These are phyloP conservation scores for Cyphomyrus plagiostoma DNA, from an alignment of 2,113 vertebrate species.

Conservation along the genomic window DNA sequence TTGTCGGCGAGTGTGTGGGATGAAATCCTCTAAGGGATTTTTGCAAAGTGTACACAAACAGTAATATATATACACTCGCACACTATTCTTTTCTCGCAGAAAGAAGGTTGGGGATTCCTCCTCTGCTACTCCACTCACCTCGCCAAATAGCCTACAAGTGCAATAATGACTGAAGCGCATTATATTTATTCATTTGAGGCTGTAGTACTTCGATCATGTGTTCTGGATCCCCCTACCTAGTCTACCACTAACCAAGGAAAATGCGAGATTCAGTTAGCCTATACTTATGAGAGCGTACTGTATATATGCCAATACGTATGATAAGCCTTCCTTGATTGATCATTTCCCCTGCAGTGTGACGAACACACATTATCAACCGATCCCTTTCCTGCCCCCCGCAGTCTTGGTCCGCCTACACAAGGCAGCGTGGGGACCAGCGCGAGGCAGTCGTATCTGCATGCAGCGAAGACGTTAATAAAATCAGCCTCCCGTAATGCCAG, in stretches of 20 bases:
- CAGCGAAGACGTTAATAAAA: slow-evolving; percentile 16
- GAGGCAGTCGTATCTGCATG: background rate
- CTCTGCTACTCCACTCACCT: background rate
- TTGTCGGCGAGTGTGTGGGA: background rate
- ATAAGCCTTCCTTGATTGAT: background rate
- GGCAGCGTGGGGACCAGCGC: background rate
- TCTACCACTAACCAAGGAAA: background rate
- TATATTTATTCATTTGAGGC: background rate
- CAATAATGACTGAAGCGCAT: background rate
- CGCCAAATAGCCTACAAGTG: background rate
- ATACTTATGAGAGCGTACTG: background rate
- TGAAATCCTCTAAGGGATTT: background rate
- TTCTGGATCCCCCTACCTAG: background rate
- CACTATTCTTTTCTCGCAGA: background rate
- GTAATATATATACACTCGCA: too few species aligned
- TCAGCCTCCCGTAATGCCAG: background rate
- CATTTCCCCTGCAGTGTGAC: background rate
- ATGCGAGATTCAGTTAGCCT: background rate
- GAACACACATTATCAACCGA: background rate
- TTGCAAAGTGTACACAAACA: background rate
- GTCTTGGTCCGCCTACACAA: background rate
- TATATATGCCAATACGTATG: background rate
- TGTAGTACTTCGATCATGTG: background rate
- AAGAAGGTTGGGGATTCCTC: background rate
- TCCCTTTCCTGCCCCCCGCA: background rate